Evolutionary conservation across 2,797 vertebrate species (phyloP).

Genomic region (Eulemur mongoz): DNA sequence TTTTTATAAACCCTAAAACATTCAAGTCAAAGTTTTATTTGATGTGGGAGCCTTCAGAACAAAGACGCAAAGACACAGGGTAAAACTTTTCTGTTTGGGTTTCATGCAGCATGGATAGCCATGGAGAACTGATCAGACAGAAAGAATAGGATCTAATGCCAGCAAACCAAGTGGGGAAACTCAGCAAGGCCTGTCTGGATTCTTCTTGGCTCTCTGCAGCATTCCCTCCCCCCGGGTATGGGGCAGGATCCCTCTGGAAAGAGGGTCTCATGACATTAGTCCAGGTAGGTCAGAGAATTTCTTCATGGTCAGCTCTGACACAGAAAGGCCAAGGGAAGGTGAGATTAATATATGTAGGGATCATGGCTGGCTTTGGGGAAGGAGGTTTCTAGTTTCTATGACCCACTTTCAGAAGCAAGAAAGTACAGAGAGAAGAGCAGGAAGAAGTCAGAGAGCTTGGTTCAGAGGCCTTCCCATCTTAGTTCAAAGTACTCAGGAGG

Average conservation of each 20-base stretch:
- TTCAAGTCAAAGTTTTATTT: too few species aligned
- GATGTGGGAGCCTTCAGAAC: neutral
- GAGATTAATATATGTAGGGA: neutral
- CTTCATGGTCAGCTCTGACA: neutral
- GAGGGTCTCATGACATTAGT: neutral
- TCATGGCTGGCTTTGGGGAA: neutral
- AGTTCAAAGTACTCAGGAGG: neutral
- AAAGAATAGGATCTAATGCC: neutral
- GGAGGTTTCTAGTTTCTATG: neutral
- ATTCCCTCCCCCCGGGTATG: neutral
- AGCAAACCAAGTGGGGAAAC: neutral
- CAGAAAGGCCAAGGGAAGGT: neutral
- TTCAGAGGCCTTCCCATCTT: neutral
- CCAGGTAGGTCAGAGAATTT: neutral
- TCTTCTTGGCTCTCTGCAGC: neutral
- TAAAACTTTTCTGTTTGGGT: too few species aligned
- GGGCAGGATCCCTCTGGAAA: neutral
- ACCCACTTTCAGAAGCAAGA: neutral
- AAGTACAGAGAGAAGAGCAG: neutral
- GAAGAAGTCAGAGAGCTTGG: neutral
- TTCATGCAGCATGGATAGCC: too few species aligned
- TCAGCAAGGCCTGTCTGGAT: neutral
- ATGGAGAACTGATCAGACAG: neutral
- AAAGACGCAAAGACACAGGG: neutral
- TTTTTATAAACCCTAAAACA: neutral